These are phyloP conservation scores for Leptocoma aspasia DNA, from an alignment of 2,113 vertebrate genomes.

Conservation along the genomic window DNA sequence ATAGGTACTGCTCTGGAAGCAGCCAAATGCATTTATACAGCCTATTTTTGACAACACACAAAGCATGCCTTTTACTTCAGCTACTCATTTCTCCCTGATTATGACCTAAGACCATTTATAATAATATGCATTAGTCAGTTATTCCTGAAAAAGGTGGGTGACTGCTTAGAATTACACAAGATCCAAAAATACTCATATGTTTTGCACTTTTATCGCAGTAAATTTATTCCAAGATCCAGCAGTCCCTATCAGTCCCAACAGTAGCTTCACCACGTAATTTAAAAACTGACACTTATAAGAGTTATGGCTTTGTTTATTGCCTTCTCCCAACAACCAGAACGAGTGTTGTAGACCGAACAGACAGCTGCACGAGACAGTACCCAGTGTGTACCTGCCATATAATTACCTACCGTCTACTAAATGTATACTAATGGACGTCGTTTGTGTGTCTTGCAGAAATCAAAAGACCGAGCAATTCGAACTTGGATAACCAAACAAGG, in stretches of 20 bases:
- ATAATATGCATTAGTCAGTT: background rate
- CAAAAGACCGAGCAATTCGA: background rate
- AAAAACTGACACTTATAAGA: background rate
- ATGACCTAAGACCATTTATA: background rate
- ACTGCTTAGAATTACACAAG: background rate
- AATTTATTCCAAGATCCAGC: background rate
- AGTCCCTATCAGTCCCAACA: background rate
- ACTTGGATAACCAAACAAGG: background rate
- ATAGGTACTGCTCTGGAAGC: background rate
- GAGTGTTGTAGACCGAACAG: fast-evolving
- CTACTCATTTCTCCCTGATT: background rate
- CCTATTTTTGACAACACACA: background rate
- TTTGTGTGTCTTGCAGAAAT: background rate
- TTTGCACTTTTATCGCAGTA: background rate
- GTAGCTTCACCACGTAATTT: background rate
- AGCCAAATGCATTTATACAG: background rate
- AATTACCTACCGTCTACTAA: background rate
- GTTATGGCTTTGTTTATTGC: background rate
- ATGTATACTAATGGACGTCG: fast-evolving
- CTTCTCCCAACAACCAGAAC: fast-evolving
- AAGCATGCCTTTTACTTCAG: background rate
- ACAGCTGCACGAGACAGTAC: fast-evolving
- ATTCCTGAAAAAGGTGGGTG: background rate
- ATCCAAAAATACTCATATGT: background rate
- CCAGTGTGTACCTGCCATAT: background rate